Evolutionary conservation across 2,888 invertebrate species (phyloP), one percentile per base, ranked within the genome.

Genomic region (Cyclophora punctaria): DNA sequence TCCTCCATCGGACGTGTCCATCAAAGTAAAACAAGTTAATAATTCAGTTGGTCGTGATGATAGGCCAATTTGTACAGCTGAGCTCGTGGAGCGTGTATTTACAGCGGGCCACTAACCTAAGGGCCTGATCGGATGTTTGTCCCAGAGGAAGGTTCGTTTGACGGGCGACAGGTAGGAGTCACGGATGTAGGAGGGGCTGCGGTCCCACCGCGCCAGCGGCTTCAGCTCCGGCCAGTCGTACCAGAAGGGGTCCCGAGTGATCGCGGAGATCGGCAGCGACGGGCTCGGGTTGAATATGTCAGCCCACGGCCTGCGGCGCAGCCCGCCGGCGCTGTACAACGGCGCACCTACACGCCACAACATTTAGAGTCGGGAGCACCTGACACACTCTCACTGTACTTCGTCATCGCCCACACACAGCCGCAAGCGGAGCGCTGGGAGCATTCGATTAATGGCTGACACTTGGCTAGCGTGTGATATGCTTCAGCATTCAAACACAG

Each of bases 221-320:
- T 91, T 92, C 83, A 94, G 91, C 83, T 93, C 92, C 67, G 95
- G 95, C 85, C 94, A 86, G 84, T 92, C 92, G 91, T 93, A 93
- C 96, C 96, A 96, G 94, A 95, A 96, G 71, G 96, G 96, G 90
- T 96, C 96, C 78, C 95, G 92, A 65, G 93, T 93, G 83, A 95
- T 93, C 65, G 94, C 92, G 69, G 94, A 94, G 78, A 94, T 90
- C 53, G 96, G 96, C 72, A 94, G 89, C 71, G 90, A 90, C 50
- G 94, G 93, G 71, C 93, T 93, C 61, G 96, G 96, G 86, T 95
- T 93, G 83, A 96, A 90, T 78, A 96, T 90, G 80, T 94, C 93
- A 80, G 90, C 83, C 89, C 89, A 89, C 44, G 89, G 89, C 72
- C 85, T 77, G 80, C 91, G 90, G 66, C 86, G 80, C 65, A 90